Evolutionary conservation across 2,113 vertebrate species (phyloP), one percentile per base, ranked within the genome.

Genomic region (Boleophthalmus pectinirostris): DNA sequence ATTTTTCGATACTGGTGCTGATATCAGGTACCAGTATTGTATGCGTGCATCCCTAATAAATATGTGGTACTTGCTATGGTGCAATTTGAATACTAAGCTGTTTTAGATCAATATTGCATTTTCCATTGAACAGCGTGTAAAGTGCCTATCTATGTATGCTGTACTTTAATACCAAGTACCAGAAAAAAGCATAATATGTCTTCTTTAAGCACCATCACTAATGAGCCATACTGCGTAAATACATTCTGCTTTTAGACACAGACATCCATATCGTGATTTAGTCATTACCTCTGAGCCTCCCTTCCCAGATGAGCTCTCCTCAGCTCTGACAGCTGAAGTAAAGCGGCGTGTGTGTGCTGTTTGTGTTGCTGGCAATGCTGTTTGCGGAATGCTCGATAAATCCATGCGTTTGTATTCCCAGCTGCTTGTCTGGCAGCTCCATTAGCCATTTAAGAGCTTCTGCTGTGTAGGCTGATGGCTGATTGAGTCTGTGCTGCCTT

Each of bases 401-500:
- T 88, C 86, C 64, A 86, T 84, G 12, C 66, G 77, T 78, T 82
- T 82, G 79, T 82, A 73, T 83, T 87, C 66, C 78, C 79, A 80
- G 78, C 74, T 79, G 77, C 56, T 58, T 25, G 65, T 85, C 77
- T 75, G 70, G 74, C 66, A 2, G 75, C 77, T 88, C 85, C 82
- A 87, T 87, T 85, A 88, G 86, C 79, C 80, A 66, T 79, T 85
- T 73, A 85, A 85, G 87, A 87, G 81, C 74, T 69, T 85, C 66
- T 86, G 82, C 78, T 58, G 85, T 70, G 81, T 84, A 83, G 84
- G 82, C 86, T 83, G 86, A 86, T 72, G 83, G 69, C 72, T 81
- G 86, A 85, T 85, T 78, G 82, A 80, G 76, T 88, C 85, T 86
- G 75, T 86, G 83, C 74, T 81, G 76, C 77, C 85, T 75, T 69